These are phyloP conservation scores for Podarcis raffonei DNA, from an alignment of 2,113 vertebrate genomes.

Conservation along the genomic window DNA sequence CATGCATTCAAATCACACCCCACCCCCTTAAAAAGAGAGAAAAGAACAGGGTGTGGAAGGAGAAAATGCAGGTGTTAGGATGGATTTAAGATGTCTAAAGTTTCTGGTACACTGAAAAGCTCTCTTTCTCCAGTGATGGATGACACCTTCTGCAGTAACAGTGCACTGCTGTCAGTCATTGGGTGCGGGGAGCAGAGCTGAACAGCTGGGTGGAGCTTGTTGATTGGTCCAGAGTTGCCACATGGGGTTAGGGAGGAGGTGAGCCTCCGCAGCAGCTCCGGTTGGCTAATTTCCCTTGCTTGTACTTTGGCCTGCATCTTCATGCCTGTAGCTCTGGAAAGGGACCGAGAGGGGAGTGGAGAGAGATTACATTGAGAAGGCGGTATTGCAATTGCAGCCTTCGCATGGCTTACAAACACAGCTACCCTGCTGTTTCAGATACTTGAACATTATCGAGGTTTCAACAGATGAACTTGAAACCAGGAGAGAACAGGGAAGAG, in stretches of 20 bases:
- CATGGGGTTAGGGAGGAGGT: conserved; percentile 28
- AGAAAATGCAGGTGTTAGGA: conserved; percentile 42
- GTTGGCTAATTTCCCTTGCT: conserved; percentile 68
- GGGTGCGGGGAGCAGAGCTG: conserved; percentile 24
- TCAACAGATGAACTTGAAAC: background rate
- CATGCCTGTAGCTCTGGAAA: conserved; percentile 49
- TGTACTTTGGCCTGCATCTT: conserved; percentile 70
- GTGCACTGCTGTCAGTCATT: conserved; percentile 68
- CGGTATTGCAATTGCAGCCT: conserved; percentile 32
- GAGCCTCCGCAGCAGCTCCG: conserved; percentile 48
- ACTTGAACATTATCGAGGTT: background rate
- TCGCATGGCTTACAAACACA: conserved; percentile 54
- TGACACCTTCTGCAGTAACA: conserved; percentile 55
- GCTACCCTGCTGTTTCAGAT: conserved; percentile 40
- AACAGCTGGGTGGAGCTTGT: conserved; percentile 17
- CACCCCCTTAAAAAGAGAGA: background rate
- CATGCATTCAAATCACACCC: too few species aligned
- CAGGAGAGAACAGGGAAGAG: background rate
- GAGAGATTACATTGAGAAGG: conserved; percentile 44
- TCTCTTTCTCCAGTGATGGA: conserved; percentile 60
- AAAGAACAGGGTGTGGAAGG: background rate
- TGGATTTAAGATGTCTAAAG: conserved; percentile 30
- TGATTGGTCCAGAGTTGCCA: conserved; percentile 49
- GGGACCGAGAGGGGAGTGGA: conserved; percentile 19
- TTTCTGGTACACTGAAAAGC: conserved; percentile 45